Evolutionary conservation across 2,113 vertebrate genomes (phyloP), one percentile per base, ranked within the genome.

Genomic region (Sciurus niger): DNA sequence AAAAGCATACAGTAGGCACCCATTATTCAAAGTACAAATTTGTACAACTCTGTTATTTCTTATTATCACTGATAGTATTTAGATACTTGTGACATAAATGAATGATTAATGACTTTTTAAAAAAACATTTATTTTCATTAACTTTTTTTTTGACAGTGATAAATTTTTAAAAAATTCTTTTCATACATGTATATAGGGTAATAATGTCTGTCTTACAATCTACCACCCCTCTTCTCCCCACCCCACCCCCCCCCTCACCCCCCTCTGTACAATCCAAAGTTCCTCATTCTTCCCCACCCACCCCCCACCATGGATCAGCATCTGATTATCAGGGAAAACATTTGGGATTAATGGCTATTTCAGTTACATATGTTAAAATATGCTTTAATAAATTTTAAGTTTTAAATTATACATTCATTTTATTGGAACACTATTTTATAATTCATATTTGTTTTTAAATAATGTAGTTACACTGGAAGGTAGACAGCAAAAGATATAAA

Each of bases 401-500:
- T 92, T 92, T 80, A 84, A 84, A 68, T 96, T 72, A 1, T 92
- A 48, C 4, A 43, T 68, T 40, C 11, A 18, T 86, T 90, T 78
- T 87, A 77, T 55, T 73, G 65, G 63, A 24, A 30, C 20, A 79
- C 77, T 68, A 68, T 91, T 92, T 92, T 93, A 90, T 77, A 87
- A 67, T 83, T 98, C 1, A 60, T 32, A 40, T 77, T 90, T 68
- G 18, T 70, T 90, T 92, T 97, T 48, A 32, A 88, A 74, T 91
- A 76, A 74, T 79, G 24, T 58, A 87, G 96, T 84, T 94, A 65
- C 28, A 51, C 40, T 53, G 24, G 20, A 25, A 63, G 37, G 43
- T 76, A 80, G 79, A 84, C 2, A 86, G 40, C 60, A 89, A 82
- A 93, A 77, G 46, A 25, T 67, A 84, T 3, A 77, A 48, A 93